Evolutionary conservation across 2,888 invertebrate genomes (phyloP).

Genomic region (Imbricaverruca yamaguchii): DNA sequence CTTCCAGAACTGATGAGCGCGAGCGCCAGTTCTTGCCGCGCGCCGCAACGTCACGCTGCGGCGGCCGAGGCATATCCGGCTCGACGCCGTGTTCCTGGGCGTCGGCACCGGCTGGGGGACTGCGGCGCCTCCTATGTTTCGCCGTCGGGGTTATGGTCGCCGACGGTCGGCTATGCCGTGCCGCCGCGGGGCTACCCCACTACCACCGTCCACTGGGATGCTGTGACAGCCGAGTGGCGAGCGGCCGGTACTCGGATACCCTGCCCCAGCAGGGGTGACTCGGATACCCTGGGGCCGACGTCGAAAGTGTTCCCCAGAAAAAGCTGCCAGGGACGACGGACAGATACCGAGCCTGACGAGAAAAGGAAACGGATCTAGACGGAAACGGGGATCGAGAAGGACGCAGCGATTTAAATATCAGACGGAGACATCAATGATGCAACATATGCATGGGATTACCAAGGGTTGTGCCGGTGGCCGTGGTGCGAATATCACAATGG

Average conservation of each 20-base stretch:
- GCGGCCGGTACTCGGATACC: not conserved
- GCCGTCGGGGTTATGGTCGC: not conserved
- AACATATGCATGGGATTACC: too few species aligned
- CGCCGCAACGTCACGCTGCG: not conserved
- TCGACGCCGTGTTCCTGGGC: not conserved
- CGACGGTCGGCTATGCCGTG: not conserved
- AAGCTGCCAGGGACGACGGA: too few species aligned
- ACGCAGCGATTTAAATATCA: too few species aligned
- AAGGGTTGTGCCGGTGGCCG: too few species aligned
- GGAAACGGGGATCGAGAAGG: too few species aligned
- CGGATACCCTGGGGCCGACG: not conserved
- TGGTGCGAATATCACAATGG: too few species aligned
- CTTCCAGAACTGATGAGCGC: not conserved
- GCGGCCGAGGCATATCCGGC: not conserved
- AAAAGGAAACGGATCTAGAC: too few species aligned
- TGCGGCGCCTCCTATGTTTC: not conserved
- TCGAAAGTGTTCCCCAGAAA: too few species aligned
- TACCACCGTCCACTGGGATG: not conserved
- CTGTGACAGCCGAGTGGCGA: not conserved
- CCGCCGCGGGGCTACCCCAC: not conserved
- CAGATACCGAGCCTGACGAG: too few species aligned
- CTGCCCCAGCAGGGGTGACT: not conserved
- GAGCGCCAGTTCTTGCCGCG: not conserved
- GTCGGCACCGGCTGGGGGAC: not conserved
- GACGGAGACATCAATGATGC: too few species aligned